Evolutionary conservation across 2,888 invertebrate species (phyloP).

Genomic region (Drosophila mercatorum): DNA sequence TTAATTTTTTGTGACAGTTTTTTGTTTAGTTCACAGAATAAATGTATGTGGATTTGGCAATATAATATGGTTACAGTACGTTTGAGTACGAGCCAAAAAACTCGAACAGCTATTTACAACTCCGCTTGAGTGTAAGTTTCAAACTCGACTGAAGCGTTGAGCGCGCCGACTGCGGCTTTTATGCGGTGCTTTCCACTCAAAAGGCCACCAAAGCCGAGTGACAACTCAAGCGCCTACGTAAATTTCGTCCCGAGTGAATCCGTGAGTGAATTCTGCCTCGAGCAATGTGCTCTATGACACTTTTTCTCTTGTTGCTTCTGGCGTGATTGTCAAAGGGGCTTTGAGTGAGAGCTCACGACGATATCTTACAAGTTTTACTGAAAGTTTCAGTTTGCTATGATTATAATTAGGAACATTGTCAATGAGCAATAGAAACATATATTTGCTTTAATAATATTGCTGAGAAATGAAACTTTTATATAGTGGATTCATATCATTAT

Average conservation of each 20-base stretch:
- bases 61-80: conserved; percentile 76
- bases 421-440: not conserved
- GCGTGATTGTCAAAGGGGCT: conserved; percentile 26
- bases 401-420: not conserved
- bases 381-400: not conserved
- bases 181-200: conserved; percentile 55
- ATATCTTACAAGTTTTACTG: conserved; percentile 20
- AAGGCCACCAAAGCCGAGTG: conserved; percentile 33
- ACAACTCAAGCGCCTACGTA: conserved; percentile 58
- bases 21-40: conserved; percentile 13
- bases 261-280: conserved; percentile 1
- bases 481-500: no score
- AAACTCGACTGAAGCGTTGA: conserved; percentile 84
- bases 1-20: not conserved
- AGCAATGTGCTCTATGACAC: conserved; percentile 26
- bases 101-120: conserved; percentile 82
- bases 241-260: conserved; percentile 6
- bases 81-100: conserved; percentile 85
- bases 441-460: not conserved
- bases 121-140: conserved; percentile 84
- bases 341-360: conserved; percentile 1
- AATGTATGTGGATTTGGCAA: conserved; percentile 17
- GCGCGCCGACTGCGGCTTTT: conserved; percentile 77
- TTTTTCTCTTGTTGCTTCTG: conserved; percentile 3
- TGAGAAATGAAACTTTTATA: not conserved